Base-by-base conservation (phyloP, 1,140 invertebrate species). In the Drosophila melanica region DNA sequence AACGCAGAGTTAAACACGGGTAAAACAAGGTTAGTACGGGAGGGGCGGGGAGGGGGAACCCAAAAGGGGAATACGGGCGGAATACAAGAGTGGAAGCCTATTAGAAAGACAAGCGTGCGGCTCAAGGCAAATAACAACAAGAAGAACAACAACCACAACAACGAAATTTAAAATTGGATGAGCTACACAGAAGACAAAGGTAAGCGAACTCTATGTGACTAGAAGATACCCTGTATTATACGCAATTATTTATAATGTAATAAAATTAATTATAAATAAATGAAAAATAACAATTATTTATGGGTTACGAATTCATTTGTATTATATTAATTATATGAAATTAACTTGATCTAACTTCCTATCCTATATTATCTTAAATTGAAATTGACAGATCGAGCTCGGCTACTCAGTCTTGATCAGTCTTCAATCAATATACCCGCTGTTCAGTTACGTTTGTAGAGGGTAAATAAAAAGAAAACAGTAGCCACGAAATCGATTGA, bases 401-500 rank as follows among this genome's bases (percentile, higher is more conserved):
- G n/a, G n/a, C 20, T 1, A 20, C 20, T 20, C 20, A 20, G 3
- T 20, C 3, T 20, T 20, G 20, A 20, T 20, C 20, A n/a, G n/a
- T n/a, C n/a, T n/a, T n/a, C n/a, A 23, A 23, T 23, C 20, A 35
- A 35, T 35, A 35, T 10, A 35, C 8, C 33, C 33, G 7, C 7
- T 10, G 7, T 10, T 10, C 7, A 35, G 7, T 9, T 10, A 10
- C 0, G 0, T 35, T 35, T 3, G 33, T 35, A 35, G 0, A n/a
- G 12, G 11, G 47, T n/a, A n/a, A 6, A n/a, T n/a, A 59, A 66
- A 76, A 80, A 44, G 45, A 27, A 77, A 75, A 87, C 82, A 73
- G 82, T 87, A 87, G 82, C 82, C 76, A 84, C 74, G 77, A 82
- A 89, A 89, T 89, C 84, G 84, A 89, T 89, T 81, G 73, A 68